Evolutionary conservation across 2,888 invertebrate genomes (phyloP).

Genomic region (Hyposoter didymator): DNA sequence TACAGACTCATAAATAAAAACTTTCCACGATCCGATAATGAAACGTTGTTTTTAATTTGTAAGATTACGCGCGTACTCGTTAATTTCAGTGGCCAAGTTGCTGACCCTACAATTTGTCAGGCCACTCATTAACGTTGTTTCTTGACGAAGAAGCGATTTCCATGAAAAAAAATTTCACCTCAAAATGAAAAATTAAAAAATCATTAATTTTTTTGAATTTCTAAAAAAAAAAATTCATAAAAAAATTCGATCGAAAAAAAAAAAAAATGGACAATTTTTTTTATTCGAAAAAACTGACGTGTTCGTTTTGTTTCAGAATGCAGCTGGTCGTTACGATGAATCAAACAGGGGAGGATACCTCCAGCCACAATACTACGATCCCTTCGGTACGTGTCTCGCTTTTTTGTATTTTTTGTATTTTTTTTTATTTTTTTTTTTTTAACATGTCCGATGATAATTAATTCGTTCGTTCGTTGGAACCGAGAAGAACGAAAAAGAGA

Average conservation of each 20-base stretch:
- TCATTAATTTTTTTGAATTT: too few species aligned
- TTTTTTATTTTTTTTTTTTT: not conserved
- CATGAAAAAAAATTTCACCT: too few species aligned
- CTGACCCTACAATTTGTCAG: not conserved
- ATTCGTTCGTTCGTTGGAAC: not conserved
- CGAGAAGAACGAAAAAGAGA: not conserved
- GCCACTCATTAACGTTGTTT: too few species aligned
- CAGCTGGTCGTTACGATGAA: not conserved
- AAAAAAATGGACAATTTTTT: too few species aligned
- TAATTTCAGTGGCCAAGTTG: not conserved
- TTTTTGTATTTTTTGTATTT: not conserved
- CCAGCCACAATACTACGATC: not conserved
- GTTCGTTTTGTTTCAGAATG: not conserved
- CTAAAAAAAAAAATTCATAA: too few species aligned
- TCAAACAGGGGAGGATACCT: not conserved
- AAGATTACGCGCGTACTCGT: not conserved
- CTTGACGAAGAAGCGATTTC: too few species aligned
- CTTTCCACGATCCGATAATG: not conserved
- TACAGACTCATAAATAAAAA: not conserved
- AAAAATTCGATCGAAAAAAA: too few species aligned
- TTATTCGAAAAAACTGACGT: not conserved
- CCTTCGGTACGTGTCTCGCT: not conserved
- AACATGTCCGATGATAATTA: not conserved
- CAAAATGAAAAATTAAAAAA: too few species aligned
- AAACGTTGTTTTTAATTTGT: not conserved